Conservation (phyloP, 1,140 invertebrate genomes). For the Neodiprion virginianus region DNA sequence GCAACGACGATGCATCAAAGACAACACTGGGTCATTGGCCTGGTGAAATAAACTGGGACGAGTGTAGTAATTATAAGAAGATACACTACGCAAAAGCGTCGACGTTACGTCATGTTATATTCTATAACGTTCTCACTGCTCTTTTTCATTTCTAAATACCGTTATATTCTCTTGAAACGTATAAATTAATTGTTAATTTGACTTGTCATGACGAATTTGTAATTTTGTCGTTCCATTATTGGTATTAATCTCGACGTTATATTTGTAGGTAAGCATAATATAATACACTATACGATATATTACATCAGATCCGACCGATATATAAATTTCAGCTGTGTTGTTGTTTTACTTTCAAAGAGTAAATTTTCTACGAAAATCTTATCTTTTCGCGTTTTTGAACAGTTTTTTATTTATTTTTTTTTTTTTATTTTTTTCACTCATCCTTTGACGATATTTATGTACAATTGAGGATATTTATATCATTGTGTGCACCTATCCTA, state of each 20-base stretch:
- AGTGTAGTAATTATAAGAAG: not conserved
- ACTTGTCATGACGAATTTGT: not conserved
- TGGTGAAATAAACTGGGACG: not conserved
- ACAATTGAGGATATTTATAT: not conserved
- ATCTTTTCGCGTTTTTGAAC: not conserved
- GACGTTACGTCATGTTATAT: not conserved
- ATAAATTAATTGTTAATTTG: not conserved
- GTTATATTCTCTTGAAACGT: not conserved
- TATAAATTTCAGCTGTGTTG: no score
- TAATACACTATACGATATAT: no score
- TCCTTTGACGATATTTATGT: not conserved
- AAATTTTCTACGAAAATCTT: not conserved
- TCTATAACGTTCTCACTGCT: constrained; percentile 1
- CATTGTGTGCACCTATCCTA: not conserved
- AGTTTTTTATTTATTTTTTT: not conserved
- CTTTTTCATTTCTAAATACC: constrained; percentile 5
- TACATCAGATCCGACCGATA: no score
- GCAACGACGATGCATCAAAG: constrained; percentile 7
- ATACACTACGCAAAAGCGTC: constrained; percentile 10
- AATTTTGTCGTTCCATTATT: not conserved
- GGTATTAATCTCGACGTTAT: no score
- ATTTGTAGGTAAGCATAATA: no score
- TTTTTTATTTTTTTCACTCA: not conserved
- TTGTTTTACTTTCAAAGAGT: no score
- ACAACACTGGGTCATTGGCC: not conserved